Conservation (phyloP, 1,140 invertebrate species). For the Leptoteleia sp. region DNA sequence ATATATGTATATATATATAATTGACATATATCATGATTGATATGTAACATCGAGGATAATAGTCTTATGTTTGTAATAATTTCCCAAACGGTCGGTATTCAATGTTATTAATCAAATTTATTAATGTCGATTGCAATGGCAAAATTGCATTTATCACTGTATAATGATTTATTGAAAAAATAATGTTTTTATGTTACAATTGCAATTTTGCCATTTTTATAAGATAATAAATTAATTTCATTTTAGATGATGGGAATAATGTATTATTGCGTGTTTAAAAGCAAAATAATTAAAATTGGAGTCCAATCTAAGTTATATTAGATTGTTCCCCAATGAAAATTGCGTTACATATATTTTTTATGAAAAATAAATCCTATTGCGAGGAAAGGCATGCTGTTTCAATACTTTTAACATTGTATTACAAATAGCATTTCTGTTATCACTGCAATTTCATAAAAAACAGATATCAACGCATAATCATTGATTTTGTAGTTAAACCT, state of each 20-base stretch:
- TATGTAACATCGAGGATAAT: slow-evolving; percentile 12
- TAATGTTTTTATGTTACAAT: neutral
- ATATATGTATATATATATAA: neutral
- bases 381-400: neutral
- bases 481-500: slow-evolving; percentile 24
- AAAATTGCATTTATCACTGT: slow-evolving; percentile 8
- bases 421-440: slow-evolving; percentile 4
- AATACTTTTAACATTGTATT: too few relatives aligned
- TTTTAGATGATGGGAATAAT: slow-evolving; percentile 11
- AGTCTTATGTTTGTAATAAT: slow-evolving; percentile 3
- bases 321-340: neutral
- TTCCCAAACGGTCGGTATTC: slow-evolving; percentile 38
- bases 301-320: slow-evolving; percentile 49
- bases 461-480: neutral
- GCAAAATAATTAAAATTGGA: neutral
- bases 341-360: slow-evolving; percentile 28
- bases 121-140: neutral
- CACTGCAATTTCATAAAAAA: slow-evolving; percentile 16
- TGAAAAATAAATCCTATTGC: neutral
- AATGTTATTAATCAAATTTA: slow-evolving; percentile 3
- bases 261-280: slow-evolving; percentile 8
- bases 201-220: slow-evolving; percentile 2
- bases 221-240: neutral
- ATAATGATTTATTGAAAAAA: too few relatives aligned
- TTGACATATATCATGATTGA: slow-evolving; percentile 19